Percentiles rank a stretch among this genome's conserved stretches.
These are phyloP conservation scores for Oncopeltus fasciatus DNA, from an alignment of 1,140 invertebrate genomes.

Conservation along the genomic window DNA sequence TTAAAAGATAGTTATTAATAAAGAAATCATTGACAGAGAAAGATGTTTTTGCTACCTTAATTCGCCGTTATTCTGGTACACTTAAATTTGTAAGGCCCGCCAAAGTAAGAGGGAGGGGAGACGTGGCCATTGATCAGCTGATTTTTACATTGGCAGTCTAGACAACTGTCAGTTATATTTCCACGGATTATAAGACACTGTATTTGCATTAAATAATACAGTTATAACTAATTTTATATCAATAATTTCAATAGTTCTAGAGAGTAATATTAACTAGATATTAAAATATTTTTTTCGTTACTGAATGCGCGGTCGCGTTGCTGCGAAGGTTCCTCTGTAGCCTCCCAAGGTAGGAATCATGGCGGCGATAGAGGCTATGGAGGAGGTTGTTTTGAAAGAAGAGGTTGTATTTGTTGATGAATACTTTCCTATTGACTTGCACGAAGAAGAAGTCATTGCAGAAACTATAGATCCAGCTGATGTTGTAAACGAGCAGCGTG, in stretches of 20 bases:
- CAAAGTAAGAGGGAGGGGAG: too few species aligned
- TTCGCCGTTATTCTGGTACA: too few species aligned
- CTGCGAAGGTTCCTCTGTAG: background rate
- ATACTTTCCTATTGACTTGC: constrained; percentile 16
- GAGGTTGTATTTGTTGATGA: constrained; percentile 22
- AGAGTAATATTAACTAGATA: background rate
- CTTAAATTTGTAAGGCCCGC: too few species aligned
- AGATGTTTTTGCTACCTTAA: too few species aligned
- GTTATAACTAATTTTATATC: background rate
- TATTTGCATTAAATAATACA: background rate
- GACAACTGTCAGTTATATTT: background rate
- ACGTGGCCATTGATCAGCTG: background rate
- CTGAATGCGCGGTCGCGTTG: constrained; percentile 3
- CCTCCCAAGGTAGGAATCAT: constrained; percentile 12
- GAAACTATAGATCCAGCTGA: constrained; percentile 10
- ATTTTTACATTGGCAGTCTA: too few species aligned
- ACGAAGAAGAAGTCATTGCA: constrained; percentile 21
- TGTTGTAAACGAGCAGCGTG: constrained; percentile 1
- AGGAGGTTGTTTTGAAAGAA: constrained; percentile 15
- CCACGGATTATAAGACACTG: background rate
- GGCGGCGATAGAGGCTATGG: constrained; percentile 17
- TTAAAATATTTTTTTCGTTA: background rate
- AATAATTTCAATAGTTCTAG: background rate
- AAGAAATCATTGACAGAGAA: too few species aligned
- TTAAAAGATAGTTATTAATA: too few species aligned